These are phyloP conservation scores for Prolemur simus DNA, from an alignment of 2,113 vertebrate genomes.

Conservation along the genomic window DNA sequence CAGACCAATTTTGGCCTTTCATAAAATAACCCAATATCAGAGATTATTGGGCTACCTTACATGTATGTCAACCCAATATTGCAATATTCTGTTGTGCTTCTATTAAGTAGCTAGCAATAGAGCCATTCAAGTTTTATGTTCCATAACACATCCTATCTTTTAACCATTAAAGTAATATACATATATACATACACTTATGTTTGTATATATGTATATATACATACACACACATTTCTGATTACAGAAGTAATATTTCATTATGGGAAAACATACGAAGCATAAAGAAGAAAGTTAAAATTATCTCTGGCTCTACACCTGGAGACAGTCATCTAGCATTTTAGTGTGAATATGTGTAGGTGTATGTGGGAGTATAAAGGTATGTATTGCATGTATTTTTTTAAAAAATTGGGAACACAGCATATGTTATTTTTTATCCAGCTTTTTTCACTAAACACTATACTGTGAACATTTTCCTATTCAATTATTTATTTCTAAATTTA, in stretches of 20 bases:
- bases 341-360: background rate
- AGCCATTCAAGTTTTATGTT: background rate
- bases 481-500: background rate
- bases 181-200: background rate
- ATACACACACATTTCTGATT: background rate
- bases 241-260: background rate
- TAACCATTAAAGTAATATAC: constrained; percentile 1
- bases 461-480: constrained; percentile 16
- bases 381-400: background rate
- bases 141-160: background rate
- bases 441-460: constrained; percentile 36
- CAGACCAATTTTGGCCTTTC: background rate
- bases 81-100: background rate
- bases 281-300: constrained; percentile 19
- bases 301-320: background rate
- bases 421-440: background rate
- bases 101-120: background rate
- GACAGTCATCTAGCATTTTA: background rate
- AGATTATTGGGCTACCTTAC: background rate
- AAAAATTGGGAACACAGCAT: background rate
- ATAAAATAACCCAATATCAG: background rate
- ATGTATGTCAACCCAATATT: background rate
- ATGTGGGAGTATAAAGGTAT: background rate
- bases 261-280: constrained; percentile 24
- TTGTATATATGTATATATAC: background rate